Base-by-base conservation (phyloP, 37 sponge, comb jelly and placozoan genomes). In the Crambe crambe region DNA sequence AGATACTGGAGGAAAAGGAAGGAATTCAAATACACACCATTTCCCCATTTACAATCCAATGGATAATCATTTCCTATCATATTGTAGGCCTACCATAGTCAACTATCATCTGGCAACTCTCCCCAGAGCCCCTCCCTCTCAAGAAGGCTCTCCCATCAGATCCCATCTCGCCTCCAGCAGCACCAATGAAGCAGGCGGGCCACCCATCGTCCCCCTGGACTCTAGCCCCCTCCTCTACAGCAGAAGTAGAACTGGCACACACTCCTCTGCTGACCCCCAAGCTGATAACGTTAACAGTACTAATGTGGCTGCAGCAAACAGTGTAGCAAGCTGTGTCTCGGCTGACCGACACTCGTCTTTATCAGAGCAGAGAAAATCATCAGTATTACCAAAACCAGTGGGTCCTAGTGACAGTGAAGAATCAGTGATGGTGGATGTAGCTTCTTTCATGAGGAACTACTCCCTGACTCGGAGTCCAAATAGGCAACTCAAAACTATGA, bases 361-460 rank as follows among this genome's bases (percentile, higher is more conserved):
- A 18, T 30, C 66, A 20, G 66, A 65, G 10, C 51, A 6, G 6
- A 6, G 51, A 12, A 47, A 47, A 47, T 6, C 12, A 47, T 6
- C 51, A 15, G 51, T 47, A 47, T 15, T 47, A 12, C 1, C 30
- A 1, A 34, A 25, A 21, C 34, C 23, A 2, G 20, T 5, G 17
- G 18, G 67, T 32, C 2, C 18, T 1, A 73, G 36, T 6, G 74
- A 68, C 56, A 68, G 79, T 3, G 54, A 79, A 3, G 79, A 79
- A 1, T 79, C 79, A n/a, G 25, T 77, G 31, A 6, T 79, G 68
- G 54, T 29, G 56, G 79, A 79, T 47, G 35, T 79, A 36, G 25
- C 79, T n/a, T 66, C 68, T 3, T 68, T 79, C 56, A 44, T 67
- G 41, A 66, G 68, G 5, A 70, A 70, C 23, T 8, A 70, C 40